These are phyloP conservation scores for Thaumatotibia leucotreta DNA, from an alignment of 1,140 invertebrate species.

Conservation along the genomic window DNA sequence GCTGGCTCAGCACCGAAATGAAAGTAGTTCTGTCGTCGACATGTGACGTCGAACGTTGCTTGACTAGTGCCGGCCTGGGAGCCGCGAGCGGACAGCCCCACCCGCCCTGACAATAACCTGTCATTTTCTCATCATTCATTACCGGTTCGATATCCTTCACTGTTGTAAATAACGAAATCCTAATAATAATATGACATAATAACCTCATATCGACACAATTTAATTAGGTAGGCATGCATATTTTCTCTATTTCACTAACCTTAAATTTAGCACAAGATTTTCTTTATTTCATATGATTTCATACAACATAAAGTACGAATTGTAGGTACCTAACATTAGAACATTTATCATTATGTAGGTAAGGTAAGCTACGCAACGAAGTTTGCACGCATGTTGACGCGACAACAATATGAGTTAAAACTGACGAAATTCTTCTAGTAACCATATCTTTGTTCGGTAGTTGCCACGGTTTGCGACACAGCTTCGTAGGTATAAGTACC, in stretches of 20 bases:
- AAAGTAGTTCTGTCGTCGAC: constrained; percentile 66
- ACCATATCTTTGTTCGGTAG: not conserved
- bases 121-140: constrained; percentile 60
- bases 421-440: not conserved
- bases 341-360: no score
- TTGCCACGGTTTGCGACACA: not conserved
- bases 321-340: no score
- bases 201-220: no score
- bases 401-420: not conserved
- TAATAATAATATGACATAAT: no score
- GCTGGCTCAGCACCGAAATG: constrained; percentile 58
- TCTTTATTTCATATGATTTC: no score
- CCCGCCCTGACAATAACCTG: constrained; percentile 46
- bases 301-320: no score
- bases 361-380: not conserved
- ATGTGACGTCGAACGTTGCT: constrained; percentile 31
- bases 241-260: no score
- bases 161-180: not conserved
- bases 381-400: not conserved
- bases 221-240: no score
- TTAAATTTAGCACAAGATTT: no score
- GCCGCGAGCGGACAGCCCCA: constrained; percentile 23
- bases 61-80: constrained; percentile 24
- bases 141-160: constrained; percentile 34
- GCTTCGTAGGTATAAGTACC: not conserved